Evolutionary conservation across 1,140 invertebrate genomes (phyloP).

Genomic region (Tenebrio molitor): DNA sequence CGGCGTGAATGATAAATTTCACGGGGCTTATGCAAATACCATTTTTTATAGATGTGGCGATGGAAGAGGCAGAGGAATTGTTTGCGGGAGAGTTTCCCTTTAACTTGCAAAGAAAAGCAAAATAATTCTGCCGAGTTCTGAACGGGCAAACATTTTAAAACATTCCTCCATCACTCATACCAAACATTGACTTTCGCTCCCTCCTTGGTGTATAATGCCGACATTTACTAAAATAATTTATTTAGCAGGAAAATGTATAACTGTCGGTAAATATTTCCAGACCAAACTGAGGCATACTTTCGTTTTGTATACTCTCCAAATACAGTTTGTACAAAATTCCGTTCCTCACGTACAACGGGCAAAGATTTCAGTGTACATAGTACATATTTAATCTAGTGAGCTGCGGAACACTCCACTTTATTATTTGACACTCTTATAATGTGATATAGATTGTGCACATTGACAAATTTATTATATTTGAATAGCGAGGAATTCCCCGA

Average conservation of each 20-base stretch:
- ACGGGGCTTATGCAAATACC: neutral
- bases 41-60: conserved; percentile 2
- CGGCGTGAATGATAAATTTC: conserved; percentile 1
- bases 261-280: conserved; percentile 67
- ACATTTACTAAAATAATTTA: conserved; percentile 67
- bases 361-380: conserved; percentile 62
- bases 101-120: conserved; percentile 34
- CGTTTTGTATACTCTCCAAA: conserved; percentile 65
- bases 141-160: conserved; percentile 59
- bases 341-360: conserved; percentile 59
- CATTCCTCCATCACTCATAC: conserved; percentile 57
- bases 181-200: conserved; percentile 66
- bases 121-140: conserved; percentile 51
- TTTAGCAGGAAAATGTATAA: conserved; percentile 67
- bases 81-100: conserved; percentile 39
- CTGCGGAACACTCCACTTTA: conserved; percentile 58
- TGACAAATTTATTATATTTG: conserved; percentile 41
- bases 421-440: conserved; percentile 61
- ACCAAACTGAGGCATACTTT: conserved; percentile 65
- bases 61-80: conserved; percentile 36
- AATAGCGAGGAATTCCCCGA: neutral
- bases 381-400: conserved; percentile 63
- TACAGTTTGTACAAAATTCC: conserved; percentile 63
- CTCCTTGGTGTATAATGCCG: conserved; percentile 62
- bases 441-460: conserved; percentile 43